phyloP scores from a whole-genome alignment of 1,140 invertebrate species.

The Hylaeus anthracinus region DNA sequence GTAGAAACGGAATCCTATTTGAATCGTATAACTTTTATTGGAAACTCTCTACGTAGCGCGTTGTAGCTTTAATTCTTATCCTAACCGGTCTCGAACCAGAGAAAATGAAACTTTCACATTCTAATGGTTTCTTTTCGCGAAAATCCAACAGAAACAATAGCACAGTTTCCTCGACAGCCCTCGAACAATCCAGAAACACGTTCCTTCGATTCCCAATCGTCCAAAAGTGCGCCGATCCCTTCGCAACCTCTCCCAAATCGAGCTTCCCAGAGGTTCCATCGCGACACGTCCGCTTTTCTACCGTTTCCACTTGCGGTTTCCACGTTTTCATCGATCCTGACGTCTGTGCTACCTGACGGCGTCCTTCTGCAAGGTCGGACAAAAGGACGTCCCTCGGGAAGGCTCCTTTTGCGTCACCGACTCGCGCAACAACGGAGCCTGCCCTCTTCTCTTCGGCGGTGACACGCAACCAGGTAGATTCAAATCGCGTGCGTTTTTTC shows the following conservation, averaged over 20 bases:
- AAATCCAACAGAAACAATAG: too few relatives aligned
- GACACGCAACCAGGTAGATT: not conserved
- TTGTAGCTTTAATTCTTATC: too few relatives aligned
- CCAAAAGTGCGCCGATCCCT: not conserved
- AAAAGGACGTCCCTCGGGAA: constrained; percentile 7
- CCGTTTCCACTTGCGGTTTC: not conserved
- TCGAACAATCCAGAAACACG: too few relatives aligned
- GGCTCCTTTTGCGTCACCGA: constrained; percentile 33
- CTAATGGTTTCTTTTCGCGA: too few relatives aligned
- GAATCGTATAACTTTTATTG: too few relatives aligned
- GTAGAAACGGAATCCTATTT: too few relatives aligned
- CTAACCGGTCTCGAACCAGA: too few relatives aligned
- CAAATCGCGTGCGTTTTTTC: constrained; percentile 5
- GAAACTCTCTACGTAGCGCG: too few relatives aligned
- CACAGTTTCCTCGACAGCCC: too few relatives aligned
- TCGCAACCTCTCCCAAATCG: not conserved
- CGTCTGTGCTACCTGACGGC: constrained; percentile 17
- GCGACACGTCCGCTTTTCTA: not conserved
- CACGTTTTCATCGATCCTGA: constrained; percentile 10
- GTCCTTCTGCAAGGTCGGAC: constrained; percentile 5
- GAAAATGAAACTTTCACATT: too few relatives aligned
- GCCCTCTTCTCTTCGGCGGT: not conserved
- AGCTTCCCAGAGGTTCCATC: not conserved
- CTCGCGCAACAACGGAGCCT: constrained; percentile 25
- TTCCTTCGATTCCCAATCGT: too few relatives aligned